Evolutionary conservation across 1,140 invertebrate genomes (phyloP).

Genomic region (Drosophila pectinifera): DNA sequence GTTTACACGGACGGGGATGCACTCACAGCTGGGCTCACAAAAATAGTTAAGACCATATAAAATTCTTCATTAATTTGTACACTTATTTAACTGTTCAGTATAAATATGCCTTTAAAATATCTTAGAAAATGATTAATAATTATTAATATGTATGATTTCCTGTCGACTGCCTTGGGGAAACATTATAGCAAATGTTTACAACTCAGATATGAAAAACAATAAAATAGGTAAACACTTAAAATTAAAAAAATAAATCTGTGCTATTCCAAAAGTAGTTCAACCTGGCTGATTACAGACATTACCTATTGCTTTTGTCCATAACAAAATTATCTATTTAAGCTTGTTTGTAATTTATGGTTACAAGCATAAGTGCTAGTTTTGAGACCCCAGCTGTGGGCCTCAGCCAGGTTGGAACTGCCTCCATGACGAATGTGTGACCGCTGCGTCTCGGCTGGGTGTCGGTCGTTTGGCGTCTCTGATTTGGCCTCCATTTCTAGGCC

Average conservation of each 20-base stretch:
- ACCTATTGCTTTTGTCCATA: background rate
- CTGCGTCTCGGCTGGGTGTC: conserved; percentile 56
- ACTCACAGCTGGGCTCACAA: conserved; percentile 14
- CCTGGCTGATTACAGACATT: conserved; percentile 3
- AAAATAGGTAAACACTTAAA: background rate
- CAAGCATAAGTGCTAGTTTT: conserved; percentile 13
- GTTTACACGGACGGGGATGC: conserved; percentile 33
- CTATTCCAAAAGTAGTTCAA: background rate
- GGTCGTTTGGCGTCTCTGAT: conserved; percentile 35
- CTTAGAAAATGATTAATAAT: no score
- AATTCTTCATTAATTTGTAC: no score
- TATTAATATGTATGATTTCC: no score
- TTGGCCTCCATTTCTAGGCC: conserved; percentile 48
- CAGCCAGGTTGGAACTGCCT: background rate
- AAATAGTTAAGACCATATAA: background rate
- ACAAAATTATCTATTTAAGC: conserved; percentile 1
- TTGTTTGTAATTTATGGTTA: background rate
- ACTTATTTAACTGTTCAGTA: background rate
- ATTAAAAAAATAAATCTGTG: background rate
- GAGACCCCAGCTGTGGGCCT: conserved; percentile 17
- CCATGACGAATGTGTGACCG: conserved; percentile 54
- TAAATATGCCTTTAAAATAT: background rate
- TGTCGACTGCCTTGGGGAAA: no score
- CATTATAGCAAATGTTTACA: no score
- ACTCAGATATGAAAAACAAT: background rate